Evolutionary conservation across 1,140 invertebrate genomes (phyloP).

Genomic region (Ceratina calcarata): DNA sequence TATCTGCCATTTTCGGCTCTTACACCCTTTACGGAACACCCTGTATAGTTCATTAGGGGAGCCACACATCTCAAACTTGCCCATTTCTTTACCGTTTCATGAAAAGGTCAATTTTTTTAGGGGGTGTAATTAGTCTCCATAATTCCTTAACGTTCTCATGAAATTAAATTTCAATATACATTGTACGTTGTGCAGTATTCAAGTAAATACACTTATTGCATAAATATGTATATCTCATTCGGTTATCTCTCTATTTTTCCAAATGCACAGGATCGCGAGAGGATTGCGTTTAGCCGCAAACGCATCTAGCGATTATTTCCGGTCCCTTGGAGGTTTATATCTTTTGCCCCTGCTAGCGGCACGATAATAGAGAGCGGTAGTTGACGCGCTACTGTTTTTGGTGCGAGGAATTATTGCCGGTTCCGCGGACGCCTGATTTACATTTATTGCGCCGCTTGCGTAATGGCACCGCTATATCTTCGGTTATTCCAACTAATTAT

Average conservation of each 20-base stretch:
- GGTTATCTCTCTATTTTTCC: background rate
- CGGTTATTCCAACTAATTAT: constrained; percentile 79
- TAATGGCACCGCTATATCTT: constrained; percentile 78
- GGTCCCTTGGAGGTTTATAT: constrained; percentile 39
- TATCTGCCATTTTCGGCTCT: too few species aligned
- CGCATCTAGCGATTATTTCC: constrained; percentile 41
- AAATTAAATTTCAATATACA: too few species aligned
- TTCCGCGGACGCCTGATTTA: constrained; percentile 77
- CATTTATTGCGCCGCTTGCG: constrained; percentile 78
- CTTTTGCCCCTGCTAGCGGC: constrained; percentile 36
- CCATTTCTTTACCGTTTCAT: too few species aligned
- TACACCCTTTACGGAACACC: too few species aligned
- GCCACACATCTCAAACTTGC: too few species aligned
- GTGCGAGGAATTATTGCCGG: constrained; percentile 76
- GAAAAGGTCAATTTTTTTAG: too few species aligned
- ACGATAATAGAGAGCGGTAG: constrained; percentile 75
- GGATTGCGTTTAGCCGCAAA: constrained; percentile 37
- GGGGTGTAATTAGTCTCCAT: too few species aligned
- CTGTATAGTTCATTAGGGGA: too few species aligned
- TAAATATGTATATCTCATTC: background rate
- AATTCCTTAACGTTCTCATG: too few species aligned
- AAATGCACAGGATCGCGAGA: background rate
- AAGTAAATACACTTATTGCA: too few species aligned
- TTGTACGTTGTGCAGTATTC: too few species aligned
- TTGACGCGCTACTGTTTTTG: constrained; percentile 77